Percentiles rank a stretch among this genome's conserved stretches.
Conservation (phyloP, 2,113 vertebrate species). For the Haplotaxodon microlepis region DNA sequence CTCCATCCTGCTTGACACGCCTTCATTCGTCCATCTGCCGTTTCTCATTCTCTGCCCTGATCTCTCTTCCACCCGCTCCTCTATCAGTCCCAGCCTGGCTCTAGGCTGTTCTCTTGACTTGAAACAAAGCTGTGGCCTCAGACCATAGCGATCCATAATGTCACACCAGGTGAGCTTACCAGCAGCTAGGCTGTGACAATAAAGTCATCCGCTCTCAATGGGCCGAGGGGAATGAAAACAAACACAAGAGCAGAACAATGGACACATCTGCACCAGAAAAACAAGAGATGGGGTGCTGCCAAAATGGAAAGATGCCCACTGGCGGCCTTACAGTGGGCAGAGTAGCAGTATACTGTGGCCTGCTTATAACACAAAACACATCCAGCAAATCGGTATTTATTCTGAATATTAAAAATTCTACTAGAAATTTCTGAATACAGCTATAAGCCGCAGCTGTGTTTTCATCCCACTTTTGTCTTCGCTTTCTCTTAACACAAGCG, state of each 20-base stretch:
- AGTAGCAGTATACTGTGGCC: not conserved
- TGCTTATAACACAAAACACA: not conserved
- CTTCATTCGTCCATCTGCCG: slow-evolving; percentile 34
- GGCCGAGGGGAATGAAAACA: not conserved
- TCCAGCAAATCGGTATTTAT: not conserved
- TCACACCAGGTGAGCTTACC: slow-evolving; percentile 35
- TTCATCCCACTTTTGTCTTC: not conserved
- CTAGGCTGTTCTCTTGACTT: not conserved
- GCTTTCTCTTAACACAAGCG: not conserved
- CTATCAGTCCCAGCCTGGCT: not conserved
- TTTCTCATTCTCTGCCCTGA: slow-evolving; percentile 6
- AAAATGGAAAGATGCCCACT: not conserved
- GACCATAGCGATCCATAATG: slow-evolving; percentile 7
- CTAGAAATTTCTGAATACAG: not conserved
- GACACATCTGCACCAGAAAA: slow-evolving; percentile 27
- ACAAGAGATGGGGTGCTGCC: not conserved
- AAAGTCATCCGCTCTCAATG: slow-evolving; percentile 15
- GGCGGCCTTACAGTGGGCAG: not conserved
- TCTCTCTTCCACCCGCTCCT: not conserved
- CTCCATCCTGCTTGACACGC: slow-evolving; percentile 17
- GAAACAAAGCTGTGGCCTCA: slow-evolving; percentile 26
- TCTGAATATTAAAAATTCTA: not conserved
- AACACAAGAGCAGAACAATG: slow-evolving; percentile 23
- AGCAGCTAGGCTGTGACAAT: slow-evolving; percentile 6
- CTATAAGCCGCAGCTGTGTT: not conserved